Percentiles rank a stretch among this genome's conserved stretches.
Evolutionary conservation across 2,113 vertebrate genomes (phyloP).

Genomic region (Solea solea): DNA sequence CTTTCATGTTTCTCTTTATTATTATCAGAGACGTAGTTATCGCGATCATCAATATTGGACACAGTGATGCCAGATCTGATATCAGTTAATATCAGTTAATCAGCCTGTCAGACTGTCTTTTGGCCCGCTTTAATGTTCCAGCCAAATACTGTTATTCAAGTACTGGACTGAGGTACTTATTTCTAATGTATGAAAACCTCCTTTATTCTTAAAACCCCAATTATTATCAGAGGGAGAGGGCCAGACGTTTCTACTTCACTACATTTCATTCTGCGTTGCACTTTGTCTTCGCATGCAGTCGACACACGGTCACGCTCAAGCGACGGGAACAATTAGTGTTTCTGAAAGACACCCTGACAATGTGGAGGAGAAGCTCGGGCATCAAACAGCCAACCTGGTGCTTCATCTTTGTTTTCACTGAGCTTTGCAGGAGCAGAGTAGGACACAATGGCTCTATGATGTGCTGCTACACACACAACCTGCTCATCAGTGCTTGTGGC

Average conservation of each 20-base stretch:
- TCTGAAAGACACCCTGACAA: no score
- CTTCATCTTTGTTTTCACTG: no score
- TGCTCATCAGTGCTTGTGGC: no score
- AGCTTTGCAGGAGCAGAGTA: no score
- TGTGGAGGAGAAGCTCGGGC: no score
- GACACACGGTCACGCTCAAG: no score
- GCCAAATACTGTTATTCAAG: not conserved
- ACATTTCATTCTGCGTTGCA: not conserved
- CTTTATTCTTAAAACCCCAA: not conserved
- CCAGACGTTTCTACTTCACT: not conserved
- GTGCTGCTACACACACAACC: no score
- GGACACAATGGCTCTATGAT: no score
- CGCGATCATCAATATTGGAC: conserved; percentile 26
- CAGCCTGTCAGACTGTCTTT: conserved; percentile 19
- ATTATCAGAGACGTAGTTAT: conserved; percentile 30
- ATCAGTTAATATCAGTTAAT: conserved; percentile 30
- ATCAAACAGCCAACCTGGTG: no score
- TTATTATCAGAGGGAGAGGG: not conserved
- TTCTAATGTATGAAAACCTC: not conserved
- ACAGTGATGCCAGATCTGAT: conserved; percentile 32
- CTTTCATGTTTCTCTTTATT: conserved; percentile 26
- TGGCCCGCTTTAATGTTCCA: not conserved
- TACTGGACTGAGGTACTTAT: not conserved
- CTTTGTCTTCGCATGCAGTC: no score
- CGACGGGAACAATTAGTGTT: no score